Evolutionary conservation across 2,888 invertebrate species (phyloP), one percentile per base, ranked within the genome.

Genomic region (Chymomyza fuscimana): DNA sequence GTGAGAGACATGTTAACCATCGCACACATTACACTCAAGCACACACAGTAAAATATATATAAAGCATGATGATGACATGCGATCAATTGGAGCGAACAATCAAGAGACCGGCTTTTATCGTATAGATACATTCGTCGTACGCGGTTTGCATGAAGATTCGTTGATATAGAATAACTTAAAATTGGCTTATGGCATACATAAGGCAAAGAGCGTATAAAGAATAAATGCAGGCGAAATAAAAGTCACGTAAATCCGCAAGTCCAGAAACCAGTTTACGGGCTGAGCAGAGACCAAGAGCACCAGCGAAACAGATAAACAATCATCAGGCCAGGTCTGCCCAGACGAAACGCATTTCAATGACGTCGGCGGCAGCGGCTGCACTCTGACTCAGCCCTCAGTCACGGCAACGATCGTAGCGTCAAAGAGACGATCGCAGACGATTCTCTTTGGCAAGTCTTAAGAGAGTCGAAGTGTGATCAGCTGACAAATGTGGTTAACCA

Each of bases 91-190:
- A 46, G 40, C 40, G 54, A 5, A 15, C 12, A 29, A 59, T 36
- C 59, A 79, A 78, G 86, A 82, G 83, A 86, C 82, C 82, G 82
- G 82, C 82, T 59, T 66, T 66, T 66, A 10, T 46, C 40, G 12
- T 10, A 46, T 12, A 12, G 40, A 46, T 12, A 46, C 12, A 12
- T 7, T 10, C 12, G 12, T 46, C 40, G 12, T 10, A 46, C 40
- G 40, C 40, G 10, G 12, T 46, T 46, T 46, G 40, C 40, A 46
- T 46, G 3, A 12, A 46, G 6, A 46, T 46, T 10, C 12, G 10
- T 46, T 32, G 32, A 7, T 5, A 51, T 15, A 7, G 54, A 54
- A 54, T 54, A 22, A n/a, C 6, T 22, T 22, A 22, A 54, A 54
- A 54, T 22, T 19, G 10, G 22, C 16, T 12, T 22, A 9, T 54